A percentile compares a stretch with the other conserved stretches of the same genome.
These are phyloP conservation scores for Bombus confusus DNA, from an alignment of 1,140 invertebrate genomes.

Conservation along the genomic window DNA sequence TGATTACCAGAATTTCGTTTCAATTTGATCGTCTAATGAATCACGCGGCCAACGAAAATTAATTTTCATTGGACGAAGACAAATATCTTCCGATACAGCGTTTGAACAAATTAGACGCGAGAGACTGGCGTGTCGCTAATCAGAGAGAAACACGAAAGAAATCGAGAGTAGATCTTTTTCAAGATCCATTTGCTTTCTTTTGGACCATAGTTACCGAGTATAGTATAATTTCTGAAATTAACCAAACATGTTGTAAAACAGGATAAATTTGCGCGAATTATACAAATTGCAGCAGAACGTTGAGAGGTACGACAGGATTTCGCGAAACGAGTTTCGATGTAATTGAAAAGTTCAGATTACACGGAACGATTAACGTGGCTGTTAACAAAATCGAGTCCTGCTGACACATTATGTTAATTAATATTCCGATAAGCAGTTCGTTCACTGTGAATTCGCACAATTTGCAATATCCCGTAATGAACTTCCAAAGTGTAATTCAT, in stretches of 20 bases:
- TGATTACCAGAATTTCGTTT: not conserved
- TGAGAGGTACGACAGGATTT: not conserved
- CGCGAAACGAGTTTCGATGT: no score
- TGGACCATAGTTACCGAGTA: no score
- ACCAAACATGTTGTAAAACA: not conserved
- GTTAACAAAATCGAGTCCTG: not conserved
- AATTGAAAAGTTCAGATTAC: slow-evolving; percentile 23
- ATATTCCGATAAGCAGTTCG: slow-evolving; percentile 31
- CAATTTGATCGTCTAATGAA: not conserved
- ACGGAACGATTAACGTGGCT: not conserved
- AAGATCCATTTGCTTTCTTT: no score
- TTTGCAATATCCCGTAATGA: slow-evolving; percentile 4
- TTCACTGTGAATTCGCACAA: not conserved
- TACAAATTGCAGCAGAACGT: not conserved
- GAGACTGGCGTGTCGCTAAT: no score
- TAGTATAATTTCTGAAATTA: not conserved
- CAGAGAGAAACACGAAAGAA: no score
- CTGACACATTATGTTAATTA: slow-evolving; percentile 33
- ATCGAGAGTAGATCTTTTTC: no score
- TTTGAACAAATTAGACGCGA: no score
- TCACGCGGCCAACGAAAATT: no score
- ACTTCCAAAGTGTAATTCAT: not conserved
- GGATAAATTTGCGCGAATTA: not conserved
- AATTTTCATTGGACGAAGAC: no score
- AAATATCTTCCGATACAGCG: no score